Evolutionary conservation across 2,888 invertebrate genomes (phyloP), one percentile per base, ranked within the genome.

Genomic region (Venusia cambrica): DNA sequence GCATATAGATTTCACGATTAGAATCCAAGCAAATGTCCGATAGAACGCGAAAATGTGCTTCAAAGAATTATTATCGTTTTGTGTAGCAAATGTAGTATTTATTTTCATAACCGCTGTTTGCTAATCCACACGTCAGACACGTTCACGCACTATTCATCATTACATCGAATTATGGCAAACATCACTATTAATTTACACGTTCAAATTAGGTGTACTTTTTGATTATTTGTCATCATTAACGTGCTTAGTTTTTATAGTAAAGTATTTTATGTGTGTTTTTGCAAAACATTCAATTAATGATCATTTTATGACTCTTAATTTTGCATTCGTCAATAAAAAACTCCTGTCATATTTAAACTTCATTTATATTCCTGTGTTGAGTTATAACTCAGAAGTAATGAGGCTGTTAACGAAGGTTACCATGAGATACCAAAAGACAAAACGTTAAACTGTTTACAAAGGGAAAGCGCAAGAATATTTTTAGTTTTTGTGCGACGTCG

Each of bases 191-290:
- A 79, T 79, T 75, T 68, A 66, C 72, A 63, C 72, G 51, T 71
- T 70, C 60, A 63, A 78, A 79, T 79, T 79, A 74, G 65, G 43
- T 52, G 56, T 53, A 62, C 73, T 73, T 74, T 77, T 73, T 60
- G 63, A 57, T 68, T 69, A 76, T 81, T 80, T 76, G 76, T 83
- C 79, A 79, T 71, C 57, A 63, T 68, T 74, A 76, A 66, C 45
- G 35, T 50, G 54, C 45, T 42, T 44, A 33, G 48, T 44, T 58
- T 56, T 52, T 59, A 48, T 44, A 60, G 61, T 59, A 51, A 54
- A 61, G 63, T 54, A 29, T 51, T 57, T 58, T 21, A 33, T 33
- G 38, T 60, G 62, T 59, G 51, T 59, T n/a, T n/a, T 57, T 49
- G 26, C 30, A 58, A 57, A 53, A 48, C 45, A 57, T 54, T 52